Base-by-base conservation (phyloP, 2,888 invertebrate species). In the Nomada ferruginata region DNA sequence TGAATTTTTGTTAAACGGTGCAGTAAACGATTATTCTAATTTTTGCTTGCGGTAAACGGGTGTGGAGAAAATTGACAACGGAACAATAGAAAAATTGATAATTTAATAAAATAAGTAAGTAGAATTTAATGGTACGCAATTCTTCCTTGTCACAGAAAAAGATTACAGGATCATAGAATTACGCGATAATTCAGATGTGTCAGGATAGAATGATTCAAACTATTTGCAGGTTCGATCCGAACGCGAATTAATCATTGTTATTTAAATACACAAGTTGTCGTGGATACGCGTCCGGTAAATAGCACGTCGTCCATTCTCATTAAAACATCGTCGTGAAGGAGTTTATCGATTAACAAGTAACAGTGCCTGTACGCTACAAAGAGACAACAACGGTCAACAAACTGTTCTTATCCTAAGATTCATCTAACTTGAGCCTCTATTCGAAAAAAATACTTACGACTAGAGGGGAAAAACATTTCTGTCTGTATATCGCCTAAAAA, bases 221-320 rank as follows among this genome's bases (percentile, higher is more conserved):
- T 29, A 29, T 71, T 52, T 52, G 9, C 18, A 60, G 50, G 50
- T 36, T 71, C 60, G 23, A 60, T 61, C 20, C 23, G 50, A 50
- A 13, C 29, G 36, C 50, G 26, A 23, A 36, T 65, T 13, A 15
- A 52, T 20, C 10, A 55, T 76, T n/a, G 20, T 76, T 76, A 71
- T 70, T 29, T 53, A 47, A 47, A 42, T 29, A 47, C 29, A 50
- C 11, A 55, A 9, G 83, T 88, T 82, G 82, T 82, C 82, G 79
- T 87, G 83, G 87, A 69, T 71, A 88, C 83, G 71, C 74, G 59
- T 71, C 61, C 60, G 82, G 87, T 89, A 89, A 88, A 83, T 65
- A 36, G 65, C 26, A 60, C 52, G 50, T 80, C 60, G 61, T 80
- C 60, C 70, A 79, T 69, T 65, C 61, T 23, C 57, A 61, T 74